Percentiles rank a stretch among this genome's conserved stretches.
Evolutionary conservation across 2,797 vertebrate genomes (phyloP).

Genomic region (Coranthus polyacanthus): DNA sequence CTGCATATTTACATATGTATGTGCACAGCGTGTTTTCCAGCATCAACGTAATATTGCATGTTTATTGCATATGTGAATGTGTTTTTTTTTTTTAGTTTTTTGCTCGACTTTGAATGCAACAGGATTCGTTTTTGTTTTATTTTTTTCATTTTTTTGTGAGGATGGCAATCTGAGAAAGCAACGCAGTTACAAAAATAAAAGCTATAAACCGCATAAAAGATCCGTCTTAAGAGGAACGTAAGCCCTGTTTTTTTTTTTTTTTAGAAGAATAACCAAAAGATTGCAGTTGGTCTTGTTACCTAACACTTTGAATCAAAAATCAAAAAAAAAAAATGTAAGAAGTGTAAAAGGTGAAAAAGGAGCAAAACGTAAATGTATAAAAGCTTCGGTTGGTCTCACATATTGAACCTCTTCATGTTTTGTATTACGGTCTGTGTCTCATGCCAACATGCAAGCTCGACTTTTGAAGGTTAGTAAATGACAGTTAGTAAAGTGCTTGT

Average conservation of each 20-base stretch:
- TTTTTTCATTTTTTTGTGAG: constrained; percentile 37
- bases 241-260: background rate
- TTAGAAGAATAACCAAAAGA: background rate
- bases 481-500: constrained; percentile 76
- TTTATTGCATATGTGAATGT: constrained; percentile 82
- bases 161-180: constrained; percentile 21
- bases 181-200: constrained; percentile 21
- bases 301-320: too few relatives aligned
- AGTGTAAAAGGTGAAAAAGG: constrained; percentile 20
- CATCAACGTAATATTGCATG: constrained; percentile 78
- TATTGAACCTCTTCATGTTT: constrained; percentile 1
- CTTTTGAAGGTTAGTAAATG: constrained; percentile 52
- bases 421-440: constrained; percentile 27
- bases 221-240: background rate
- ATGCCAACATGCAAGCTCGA: constrained; percentile 44
- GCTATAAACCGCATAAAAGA: background rate
- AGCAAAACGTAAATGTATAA: constrained; percentile 35
- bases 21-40: constrained; percentile 76
- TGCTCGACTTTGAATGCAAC: constrained; percentile 39
- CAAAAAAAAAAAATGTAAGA: background rate
- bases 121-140: constrained; percentile 4
- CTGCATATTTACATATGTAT: constrained; percentile 78
- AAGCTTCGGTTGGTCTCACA: constrained; percentile 14
- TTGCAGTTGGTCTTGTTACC: background rate
- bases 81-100: constrained; percentile 40